phyloP scores from a whole-genome alignment of 2,888 invertebrate genomes.

The Ferrisia virgata region DNA sequence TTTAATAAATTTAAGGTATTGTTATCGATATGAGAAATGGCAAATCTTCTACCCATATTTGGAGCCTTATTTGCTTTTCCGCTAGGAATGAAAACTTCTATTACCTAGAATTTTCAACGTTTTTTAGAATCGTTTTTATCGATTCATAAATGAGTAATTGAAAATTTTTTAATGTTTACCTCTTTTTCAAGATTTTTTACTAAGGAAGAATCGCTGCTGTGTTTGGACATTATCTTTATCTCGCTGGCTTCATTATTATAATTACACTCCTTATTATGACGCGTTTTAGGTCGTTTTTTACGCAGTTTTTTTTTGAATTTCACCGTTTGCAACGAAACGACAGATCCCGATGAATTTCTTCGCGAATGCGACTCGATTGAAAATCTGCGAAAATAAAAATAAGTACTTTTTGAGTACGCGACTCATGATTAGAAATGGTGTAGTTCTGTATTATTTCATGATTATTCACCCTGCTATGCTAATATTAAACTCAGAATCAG shows the following conservation, averaged over 20 bases:
- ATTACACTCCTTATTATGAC: conserved; percentile 47
- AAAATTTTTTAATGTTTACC: too few species aligned
- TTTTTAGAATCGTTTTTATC: too few species aligned
- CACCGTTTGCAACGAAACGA: conserved; percentile 78
- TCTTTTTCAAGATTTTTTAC: conserved; percentile 28
- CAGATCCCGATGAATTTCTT: conserved; percentile 83
- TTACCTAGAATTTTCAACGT: conserved; percentile 24
- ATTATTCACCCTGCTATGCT: conserved; percentile 51
- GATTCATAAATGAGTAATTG: too few species aligned
- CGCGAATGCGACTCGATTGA: conserved; percentile 74
- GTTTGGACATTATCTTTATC: background rate
- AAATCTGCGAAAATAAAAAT: conserved; percentile 58
- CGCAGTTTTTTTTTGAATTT: conserved; percentile 68
- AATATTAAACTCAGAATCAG: conserved; percentile 58
- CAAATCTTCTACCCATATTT: conserved; percentile 33
- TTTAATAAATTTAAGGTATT: conserved; percentile 21
- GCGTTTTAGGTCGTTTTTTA: conserved; percentile 56
- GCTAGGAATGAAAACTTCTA: background rate
- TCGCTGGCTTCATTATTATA: background rate
- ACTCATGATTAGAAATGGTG: too few species aligned
- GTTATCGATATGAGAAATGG: conserved; percentile 31
- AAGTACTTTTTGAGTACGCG: too few species aligned
- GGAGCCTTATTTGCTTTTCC: background rate
- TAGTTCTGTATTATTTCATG: background rate
- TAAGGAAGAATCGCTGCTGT: background rate